Percentiles rank a stretch among this genome's conserved stretches.
These are phyloP conservation scores for Cabera pusaria DNA, from an alignment of 2,888 invertebrate species.

Conservation along the genomic window DNA sequence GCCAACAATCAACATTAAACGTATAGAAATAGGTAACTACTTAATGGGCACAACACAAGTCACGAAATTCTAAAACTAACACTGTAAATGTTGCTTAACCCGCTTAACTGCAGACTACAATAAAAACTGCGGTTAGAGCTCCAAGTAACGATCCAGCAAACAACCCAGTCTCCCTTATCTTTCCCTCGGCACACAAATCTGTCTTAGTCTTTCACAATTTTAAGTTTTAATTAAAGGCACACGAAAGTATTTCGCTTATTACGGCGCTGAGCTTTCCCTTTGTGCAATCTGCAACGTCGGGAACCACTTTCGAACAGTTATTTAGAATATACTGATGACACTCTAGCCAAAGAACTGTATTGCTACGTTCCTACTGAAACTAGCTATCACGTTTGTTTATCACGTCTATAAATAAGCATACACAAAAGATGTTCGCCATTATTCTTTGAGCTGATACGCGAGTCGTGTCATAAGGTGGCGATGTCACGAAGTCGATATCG, in stretches of 20 bases:
- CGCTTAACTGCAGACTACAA: neutral
- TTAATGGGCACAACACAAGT: too few species aligned
- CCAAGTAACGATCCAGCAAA: constrained; percentile 23
- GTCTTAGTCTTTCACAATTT: constrained; percentile 34
- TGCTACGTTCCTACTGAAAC: too few species aligned
- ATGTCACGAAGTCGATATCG: constrained; percentile 27
- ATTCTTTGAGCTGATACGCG: constrained; percentile 13
- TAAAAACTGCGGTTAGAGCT: constrained; percentile 8
- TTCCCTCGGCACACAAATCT: constrained; percentile 27
- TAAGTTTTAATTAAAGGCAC: constrained; percentile 48
- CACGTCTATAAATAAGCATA: constrained; percentile 28
- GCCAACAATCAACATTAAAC: too few species aligned
- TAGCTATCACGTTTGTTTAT: constrained; percentile 30
- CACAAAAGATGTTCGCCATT: constrained; percentile 25
- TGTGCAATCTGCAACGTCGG: constrained; percentile 16
- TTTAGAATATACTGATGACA: constrained; percentile 6
- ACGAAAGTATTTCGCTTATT: constrained; percentile 37
- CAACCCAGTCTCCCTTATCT: constrained; percentile 37
- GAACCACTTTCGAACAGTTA: constrained; percentile 11
- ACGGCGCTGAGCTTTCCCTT: constrained; percentile 15
- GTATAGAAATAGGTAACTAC: too few species aligned
- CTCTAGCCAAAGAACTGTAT: too few species aligned
- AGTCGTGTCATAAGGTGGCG: constrained; percentile 21
- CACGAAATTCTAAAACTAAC: too few species aligned
- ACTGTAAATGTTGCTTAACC: too few species aligned